phyloP scores from a whole-genome alignment of 2,113 vertebrate genomes.

The Bufo gargarizans region DNA sequence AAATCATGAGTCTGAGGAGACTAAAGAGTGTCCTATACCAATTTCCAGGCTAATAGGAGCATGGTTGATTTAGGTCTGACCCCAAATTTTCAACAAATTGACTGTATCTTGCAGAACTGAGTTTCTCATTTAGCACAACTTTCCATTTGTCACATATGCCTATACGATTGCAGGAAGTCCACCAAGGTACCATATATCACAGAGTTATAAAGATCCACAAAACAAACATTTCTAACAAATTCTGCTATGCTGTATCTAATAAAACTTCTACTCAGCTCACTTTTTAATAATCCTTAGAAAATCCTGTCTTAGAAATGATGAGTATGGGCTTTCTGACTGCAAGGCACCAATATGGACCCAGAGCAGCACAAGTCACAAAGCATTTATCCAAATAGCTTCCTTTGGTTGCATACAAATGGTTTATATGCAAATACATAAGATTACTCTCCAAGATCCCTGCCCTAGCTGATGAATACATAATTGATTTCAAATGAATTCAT shows the following conservation, averaged over 20 bases:
- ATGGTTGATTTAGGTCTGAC: too few species aligned
- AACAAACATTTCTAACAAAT: not conserved
- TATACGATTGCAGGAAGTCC: not conserved
- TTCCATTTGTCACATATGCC: not conserved
- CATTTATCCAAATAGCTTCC: constrained; percentile 28
- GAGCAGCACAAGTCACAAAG: constrained; percentile 15
- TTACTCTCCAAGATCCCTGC: constrained; percentile 46
- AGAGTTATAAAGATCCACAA: not conserved
- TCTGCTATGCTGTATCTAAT: not conserved
- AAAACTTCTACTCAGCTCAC: not conserved
- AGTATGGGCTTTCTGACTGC: not conserved
- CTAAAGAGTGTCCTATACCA: too few species aligned
- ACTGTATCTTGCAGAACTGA: too few species aligned
- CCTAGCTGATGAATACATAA: constrained; percentile 36
- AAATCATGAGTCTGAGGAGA: too few species aligned
- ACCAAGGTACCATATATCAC: not conserved
- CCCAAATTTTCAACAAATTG: too few species aligned
- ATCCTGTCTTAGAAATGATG: not conserved
- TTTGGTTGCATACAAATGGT: constrained; percentile 33
- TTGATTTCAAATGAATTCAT: constrained; percentile 48
- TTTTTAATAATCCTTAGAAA: not conserved
- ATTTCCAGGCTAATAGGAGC: too few species aligned
- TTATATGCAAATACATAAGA: constrained; percentile 33
- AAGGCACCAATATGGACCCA: constrained; percentile 1
- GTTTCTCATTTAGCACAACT: too few species aligned